These are phyloP conservation scores for Kradibia gibbosae DNA, from an alignment of 1,140 invertebrate genomes.

Conservation along the genomic window DNA sequence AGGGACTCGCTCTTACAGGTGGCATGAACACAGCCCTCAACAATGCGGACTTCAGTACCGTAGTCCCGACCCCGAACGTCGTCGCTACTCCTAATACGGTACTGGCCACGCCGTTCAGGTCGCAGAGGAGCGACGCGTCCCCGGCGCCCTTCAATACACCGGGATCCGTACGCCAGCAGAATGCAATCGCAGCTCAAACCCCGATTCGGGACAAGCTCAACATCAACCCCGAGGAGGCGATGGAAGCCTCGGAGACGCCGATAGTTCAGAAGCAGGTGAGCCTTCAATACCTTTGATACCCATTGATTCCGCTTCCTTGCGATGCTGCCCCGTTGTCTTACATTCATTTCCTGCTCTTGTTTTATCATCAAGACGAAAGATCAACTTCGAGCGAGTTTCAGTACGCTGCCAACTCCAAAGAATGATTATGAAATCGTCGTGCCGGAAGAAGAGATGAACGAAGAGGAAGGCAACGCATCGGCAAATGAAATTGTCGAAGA, in stretches of 20 bases:
- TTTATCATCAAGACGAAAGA: slow-evolving; percentile 75
- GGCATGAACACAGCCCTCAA: slow-evolving; percentile 94
- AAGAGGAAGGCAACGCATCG: slow-evolving; percentile 69
- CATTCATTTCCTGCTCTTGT: not conserved
- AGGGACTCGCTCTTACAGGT: slow-evolving; percentile 66
- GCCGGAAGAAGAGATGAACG: slow-evolving; percentile 85
- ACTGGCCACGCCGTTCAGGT: slow-evolving; percentile 93
- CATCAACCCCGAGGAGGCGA: slow-evolving; percentile 91
- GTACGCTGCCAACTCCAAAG: slow-evolving; percentile 87
- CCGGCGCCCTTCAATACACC: slow-evolving; percentile 70
- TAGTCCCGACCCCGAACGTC: slow-evolving; percentile 82
- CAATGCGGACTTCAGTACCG: slow-evolving; percentile 89
- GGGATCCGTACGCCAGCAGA: slow-evolving; percentile 60
- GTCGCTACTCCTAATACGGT: slow-evolving; percentile 96
- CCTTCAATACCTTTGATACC: not conserved
- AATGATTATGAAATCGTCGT: slow-evolving; percentile 99
- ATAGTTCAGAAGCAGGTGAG: slow-evolving; percentile 78
- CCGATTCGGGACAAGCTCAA: slow-evolving; percentile 94
- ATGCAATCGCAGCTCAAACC: slow-evolving; percentile 71
- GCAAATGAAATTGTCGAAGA: slow-evolving; percentile 78
- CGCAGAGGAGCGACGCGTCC: slow-evolving; percentile 67
- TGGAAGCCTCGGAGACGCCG: slow-evolving; percentile 80
- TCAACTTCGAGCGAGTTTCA: slow-evolving; percentile 83
- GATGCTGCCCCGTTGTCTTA: not conserved
- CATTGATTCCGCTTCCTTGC: too few relatives aligned